phyloP scores from a whole-genome alignment of 2,797 vertebrate species.

The Selene dorsalis region DNA sequence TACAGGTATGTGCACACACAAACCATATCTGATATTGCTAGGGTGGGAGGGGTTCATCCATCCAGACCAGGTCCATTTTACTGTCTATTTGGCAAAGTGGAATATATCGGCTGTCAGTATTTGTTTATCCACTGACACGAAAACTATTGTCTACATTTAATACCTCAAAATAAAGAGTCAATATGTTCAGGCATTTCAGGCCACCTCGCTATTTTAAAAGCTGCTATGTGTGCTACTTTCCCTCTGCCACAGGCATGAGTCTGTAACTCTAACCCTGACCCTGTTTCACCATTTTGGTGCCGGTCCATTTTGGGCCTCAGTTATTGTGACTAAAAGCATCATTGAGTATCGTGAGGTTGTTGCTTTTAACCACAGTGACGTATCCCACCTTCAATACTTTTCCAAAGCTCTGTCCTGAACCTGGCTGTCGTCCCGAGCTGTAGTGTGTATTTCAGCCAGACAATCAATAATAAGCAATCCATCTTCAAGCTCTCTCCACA shows the following conservation, averaged over 20 bases:
- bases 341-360: slow-evolving; percentile 27
- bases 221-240: slow-evolving; percentile 28
- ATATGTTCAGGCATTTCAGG: slow-evolving; percentile 22
- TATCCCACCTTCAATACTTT: slow-evolving; percentile 36
- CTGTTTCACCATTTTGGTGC: slow-evolving; percentile 43
- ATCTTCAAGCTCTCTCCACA: slow-evolving; percentile 30
- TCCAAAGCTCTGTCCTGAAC: slow-evolving; percentile 48
- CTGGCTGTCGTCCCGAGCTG: slow-evolving; percentile 54
- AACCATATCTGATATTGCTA: not conserved
- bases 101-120: not conserved
- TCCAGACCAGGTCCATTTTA: not conserved
- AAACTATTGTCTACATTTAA: not conserved
- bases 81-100: not conserved
- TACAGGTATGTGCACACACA: slow-evolving; percentile 86
- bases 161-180: not conserved
- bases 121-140: not conserved
- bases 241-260: slow-evolving; percentile 40
- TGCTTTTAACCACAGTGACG: slow-evolving; percentile 50
- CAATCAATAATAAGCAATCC: slow-evolving; percentile 56
- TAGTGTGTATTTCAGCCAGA: slow-evolving; percentile 51
- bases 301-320: slow-evolving; percentile 46
- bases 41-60: not conserved
- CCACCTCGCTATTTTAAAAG: slow-evolving; percentile 48
- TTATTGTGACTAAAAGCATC: slow-evolving; percentile 57
- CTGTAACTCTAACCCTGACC: slow-evolving; percentile 61